Conservation (phyloP, 1,140 invertebrate genomes). For the Danaus melanippus region DNA sequence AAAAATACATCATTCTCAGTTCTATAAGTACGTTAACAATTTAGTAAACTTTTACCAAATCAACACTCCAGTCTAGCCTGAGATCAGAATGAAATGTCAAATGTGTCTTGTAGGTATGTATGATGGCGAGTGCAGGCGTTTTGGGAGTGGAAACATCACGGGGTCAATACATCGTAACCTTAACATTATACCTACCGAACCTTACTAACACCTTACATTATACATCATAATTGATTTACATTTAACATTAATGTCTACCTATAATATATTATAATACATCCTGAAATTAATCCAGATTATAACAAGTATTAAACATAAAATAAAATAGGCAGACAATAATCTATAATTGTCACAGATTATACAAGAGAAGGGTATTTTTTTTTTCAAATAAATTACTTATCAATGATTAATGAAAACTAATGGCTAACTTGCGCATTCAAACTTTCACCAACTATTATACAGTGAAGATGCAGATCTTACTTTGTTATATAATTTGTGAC, state of each 20-base stretch:
- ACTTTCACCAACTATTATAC: slow-evolving; percentile 35
- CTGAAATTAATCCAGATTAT: slow-evolving; percentile 17
- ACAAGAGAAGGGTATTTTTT: slow-evolving; percentile 19
- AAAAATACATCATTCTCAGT: slow-evolving; percentile 63
- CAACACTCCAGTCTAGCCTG: slow-evolving; percentile 58
- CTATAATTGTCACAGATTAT: slow-evolving; percentile 33
- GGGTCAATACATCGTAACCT: slow-evolving; percentile 24
- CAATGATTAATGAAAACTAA: slow-evolving; percentile 35
- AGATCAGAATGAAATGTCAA: slow-evolving; percentile 63
- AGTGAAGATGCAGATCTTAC: slow-evolving; percentile 52
- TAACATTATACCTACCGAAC: slow-evolving; percentile 33
- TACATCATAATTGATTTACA: slow-evolving; percentile 35
- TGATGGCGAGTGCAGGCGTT: slow-evolving; percentile 35
- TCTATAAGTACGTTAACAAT: slow-evolving; percentile 70
- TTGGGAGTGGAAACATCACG: slow-evolving; percentile 21
- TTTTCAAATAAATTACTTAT: slow-evolving; percentile 36
- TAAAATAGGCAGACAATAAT: slow-evolving; percentile 32
- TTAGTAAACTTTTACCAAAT: slow-evolving; percentile 67
- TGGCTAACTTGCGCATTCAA: slow-evolving; percentile 38
- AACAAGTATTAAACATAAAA: slow-evolving; percentile 17
- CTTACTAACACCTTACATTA: slow-evolving; percentile 38
- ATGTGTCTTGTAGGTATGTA: slow-evolving; percentile 35
- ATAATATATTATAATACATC: slow-evolving; percentile 28
- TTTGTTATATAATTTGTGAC: slow-evolving; percentile 51
- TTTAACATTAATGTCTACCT: slow-evolving; percentile 31